Evolutionary conservation across 2,113 vertebrate genomes (phyloP).

Genomic region (Malurus alboscapulatus): DNA sequence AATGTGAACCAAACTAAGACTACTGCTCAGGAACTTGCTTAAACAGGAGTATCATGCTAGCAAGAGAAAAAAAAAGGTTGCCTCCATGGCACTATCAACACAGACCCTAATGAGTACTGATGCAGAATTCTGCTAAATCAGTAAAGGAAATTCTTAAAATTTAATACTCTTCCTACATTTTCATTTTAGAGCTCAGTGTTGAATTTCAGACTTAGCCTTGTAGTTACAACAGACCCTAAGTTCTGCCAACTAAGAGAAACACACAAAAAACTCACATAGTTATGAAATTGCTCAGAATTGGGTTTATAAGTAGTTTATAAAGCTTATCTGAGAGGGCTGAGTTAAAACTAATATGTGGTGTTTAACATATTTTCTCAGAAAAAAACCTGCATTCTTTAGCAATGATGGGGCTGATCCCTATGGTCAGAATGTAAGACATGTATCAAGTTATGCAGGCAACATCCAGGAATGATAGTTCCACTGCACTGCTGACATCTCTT

Average conservation of each 20-base stretch:
- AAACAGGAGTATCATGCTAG: not conserved
- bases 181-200: not conserved
- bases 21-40: not conserved
- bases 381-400: not conserved
- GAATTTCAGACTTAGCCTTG: not conserved
- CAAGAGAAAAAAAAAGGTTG: not conserved
- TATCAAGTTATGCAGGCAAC: not conserved
- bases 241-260: not conserved
- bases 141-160: not conserved
- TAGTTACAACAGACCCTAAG: not conserved
- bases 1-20: not conserved
- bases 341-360: not conserved
- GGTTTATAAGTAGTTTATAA: not conserved
- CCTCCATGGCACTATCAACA: not conserved
- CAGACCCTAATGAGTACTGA: not conserved
- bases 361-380: not conserved
- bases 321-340: not conserved
- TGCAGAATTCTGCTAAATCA: not conserved
- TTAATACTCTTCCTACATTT: not conserved
- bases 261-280: not conserved
- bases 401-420: not conserved
- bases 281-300: not conserved
- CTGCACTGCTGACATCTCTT: not conserved
- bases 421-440: not conserved
- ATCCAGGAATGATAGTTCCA: not conserved